Evolutionary conservation across 1,140 invertebrate genomes (phyloP).

Genomic region (Sitobion miscanthi): DNA sequence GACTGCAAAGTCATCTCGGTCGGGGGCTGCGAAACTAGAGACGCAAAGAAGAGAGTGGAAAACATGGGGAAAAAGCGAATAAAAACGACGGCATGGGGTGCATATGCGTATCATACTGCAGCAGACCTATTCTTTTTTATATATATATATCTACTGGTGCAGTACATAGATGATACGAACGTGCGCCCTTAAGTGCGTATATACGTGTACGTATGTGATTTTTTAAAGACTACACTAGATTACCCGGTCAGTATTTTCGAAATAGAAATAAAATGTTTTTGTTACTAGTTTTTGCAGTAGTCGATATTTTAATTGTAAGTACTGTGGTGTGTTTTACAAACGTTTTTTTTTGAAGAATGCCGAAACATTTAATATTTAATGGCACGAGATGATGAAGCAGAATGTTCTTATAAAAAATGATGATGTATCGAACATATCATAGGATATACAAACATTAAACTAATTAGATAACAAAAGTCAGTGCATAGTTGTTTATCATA

Average conservation of each 20-base stretch:
- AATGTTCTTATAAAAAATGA: neutral
- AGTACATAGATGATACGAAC: neutral
- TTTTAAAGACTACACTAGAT: neutral
- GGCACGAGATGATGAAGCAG: neutral
- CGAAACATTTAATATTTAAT: too few relatives aligned
- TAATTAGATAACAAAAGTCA: neutral
- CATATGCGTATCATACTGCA: neutral
- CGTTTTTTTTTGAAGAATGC: neutral
- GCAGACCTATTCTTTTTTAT: neutral
- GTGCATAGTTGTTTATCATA: neutral
- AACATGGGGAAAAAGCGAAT: neutral
- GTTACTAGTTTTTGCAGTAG: neutral
- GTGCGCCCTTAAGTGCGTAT: too few relatives aligned
- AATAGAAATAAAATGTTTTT: neutral
- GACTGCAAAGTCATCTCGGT: neutral
- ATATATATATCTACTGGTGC: too few relatives aligned
- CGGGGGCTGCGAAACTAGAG: neutral
- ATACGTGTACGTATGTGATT: neutral
- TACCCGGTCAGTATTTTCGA: neutral
- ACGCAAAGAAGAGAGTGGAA: neutral
- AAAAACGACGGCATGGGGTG: neutral
- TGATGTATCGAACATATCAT: neutral
- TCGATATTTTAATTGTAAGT: neutral
- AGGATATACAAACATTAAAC: neutral
- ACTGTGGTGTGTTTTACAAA: neutral